Percentiles rank a stretch among this genome's conserved stretches.
Evolutionary conservation across 2,797 vertebrate species (phyloP).

Genomic region (Cirrhinus molitorella): DNA sequence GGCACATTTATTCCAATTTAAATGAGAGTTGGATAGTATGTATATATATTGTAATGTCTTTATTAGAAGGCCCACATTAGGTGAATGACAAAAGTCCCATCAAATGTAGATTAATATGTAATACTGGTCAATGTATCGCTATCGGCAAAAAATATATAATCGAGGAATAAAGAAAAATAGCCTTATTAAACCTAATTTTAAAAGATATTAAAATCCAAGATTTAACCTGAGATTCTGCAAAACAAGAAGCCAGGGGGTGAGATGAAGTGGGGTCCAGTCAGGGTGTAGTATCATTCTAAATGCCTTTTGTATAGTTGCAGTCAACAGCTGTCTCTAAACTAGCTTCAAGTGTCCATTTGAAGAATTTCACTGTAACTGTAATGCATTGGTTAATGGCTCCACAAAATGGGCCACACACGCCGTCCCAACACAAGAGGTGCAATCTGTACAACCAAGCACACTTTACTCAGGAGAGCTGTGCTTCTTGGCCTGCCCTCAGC

Average conservation of each 20-base stretch:
- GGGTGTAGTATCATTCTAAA: slow-evolving; percentile 26
- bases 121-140: neutral
- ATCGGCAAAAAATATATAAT: no score
- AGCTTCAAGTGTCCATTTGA: slow-evolving; percentile 27
- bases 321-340: slow-evolving; percentile 37
- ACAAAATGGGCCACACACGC: slow-evolving; percentile 64
- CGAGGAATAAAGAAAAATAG: no score
- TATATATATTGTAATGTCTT: no score
- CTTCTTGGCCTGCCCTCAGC: slow-evolving; percentile 67
- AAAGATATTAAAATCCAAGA: neutral
- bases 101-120: neutral
- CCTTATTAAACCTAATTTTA: neutral
- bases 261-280: slow-evolving; percentile 22
- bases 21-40: no score
- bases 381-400: slow-evolving; percentile 48
- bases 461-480: slow-evolving; percentile 60
- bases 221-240: neutral
- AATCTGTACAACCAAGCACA: slow-evolving; percentile 61
- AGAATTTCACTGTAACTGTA: slow-evolving; percentile 45
- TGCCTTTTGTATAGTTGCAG: slow-evolving; percentile 36
- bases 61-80: neutral
- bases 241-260: neutral
- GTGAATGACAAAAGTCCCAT: neutral
- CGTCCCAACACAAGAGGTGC: slow-evolving; percentile 58
- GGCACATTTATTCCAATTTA: no score